Evolutionary conservation across 2,113 vertebrate species (phyloP).

Genomic region (Percina caprodes): DNA sequence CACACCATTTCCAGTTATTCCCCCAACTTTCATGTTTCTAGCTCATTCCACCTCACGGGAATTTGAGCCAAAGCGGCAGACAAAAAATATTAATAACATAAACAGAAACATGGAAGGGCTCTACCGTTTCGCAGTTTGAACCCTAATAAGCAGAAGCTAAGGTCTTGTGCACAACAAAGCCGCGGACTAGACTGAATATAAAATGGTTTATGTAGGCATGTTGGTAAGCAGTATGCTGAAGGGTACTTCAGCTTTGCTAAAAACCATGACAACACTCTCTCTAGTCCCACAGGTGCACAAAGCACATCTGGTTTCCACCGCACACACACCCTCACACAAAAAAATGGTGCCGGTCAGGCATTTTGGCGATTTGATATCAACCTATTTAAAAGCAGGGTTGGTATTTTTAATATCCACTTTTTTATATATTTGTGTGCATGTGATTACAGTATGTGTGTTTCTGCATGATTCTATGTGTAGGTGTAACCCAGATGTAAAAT

Average conservation of each 20-base stretch:
- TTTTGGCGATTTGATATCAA: conserved; percentile 14
- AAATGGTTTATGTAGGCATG: not conserved
- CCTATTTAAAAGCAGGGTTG: conserved; percentile 1
- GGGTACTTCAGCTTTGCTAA: no score
- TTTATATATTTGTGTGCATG: no score
- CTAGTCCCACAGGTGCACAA: not conserved
- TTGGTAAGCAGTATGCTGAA: not conserved
- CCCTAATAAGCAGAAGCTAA: no score
- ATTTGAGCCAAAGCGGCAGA: no score
- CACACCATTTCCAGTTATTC: no score
- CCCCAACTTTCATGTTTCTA: no score
- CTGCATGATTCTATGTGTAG: not conserved
- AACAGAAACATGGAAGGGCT: no score
- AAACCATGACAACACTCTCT: not conserved
- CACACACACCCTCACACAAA: not conserved
- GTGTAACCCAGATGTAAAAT: no score
- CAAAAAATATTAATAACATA: no score
- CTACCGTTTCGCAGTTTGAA: no score
- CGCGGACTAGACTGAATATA: not conserved
- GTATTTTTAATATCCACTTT: no score
- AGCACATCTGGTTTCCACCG: not conserved
- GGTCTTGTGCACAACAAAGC: not conserved
- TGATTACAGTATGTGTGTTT: not conserved
- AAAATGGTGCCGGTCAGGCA: not conserved
- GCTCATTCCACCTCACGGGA: no score